Evolutionary conservation across 2,797 vertebrate species (phyloP), one percentile per base, ranked within the genome.

Genomic region (Takifugu ocellatus): DNA sequence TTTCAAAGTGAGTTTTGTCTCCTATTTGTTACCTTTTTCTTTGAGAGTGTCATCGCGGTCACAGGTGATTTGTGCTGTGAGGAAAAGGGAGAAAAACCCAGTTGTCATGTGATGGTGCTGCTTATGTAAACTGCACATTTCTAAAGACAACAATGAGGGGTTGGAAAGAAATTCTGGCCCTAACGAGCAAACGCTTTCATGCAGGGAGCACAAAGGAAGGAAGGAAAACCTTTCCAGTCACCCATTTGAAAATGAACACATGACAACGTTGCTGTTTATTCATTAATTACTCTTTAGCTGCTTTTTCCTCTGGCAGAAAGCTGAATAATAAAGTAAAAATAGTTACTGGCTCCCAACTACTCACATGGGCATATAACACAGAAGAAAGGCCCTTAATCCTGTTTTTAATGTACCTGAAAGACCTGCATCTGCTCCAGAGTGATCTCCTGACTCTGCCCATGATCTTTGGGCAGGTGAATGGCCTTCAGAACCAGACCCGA

Each of bases 351-450:
- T 29, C 27, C 27, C 27, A 29, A 29, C 27, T 29, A 29, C 27
- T 21, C 21, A 21, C 21, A 21, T 21, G 21, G 21, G 27, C 2
- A 4, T 6, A 15, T 46, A 16, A 17, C 44, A 54, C n/a, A 54
- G 24, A 5, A 26, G 42, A n/a, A 42, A 51, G 39, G 24, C 39
- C 21, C 10, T 7, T 25, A 5, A 17, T 27, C 15, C 2, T 54
- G 50, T 42, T 58, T 57, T 17, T 26, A 2, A 11, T 0, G 1
- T 89, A 96, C 94, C 94, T 94, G 90, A 25, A 94, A 90, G 65
- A 95, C 86, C 25, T 89, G 87, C 70, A 96, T 86, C 86, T 95
- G 93, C 81, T 96, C 94, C 79, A 96, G 85, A 51, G 89, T 94
- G 79, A 95, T 84, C 75, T 93, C 93, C 74, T 93, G 91, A 21